Percentiles rank a stretch among this genome's conserved stretches.
Evolutionary conservation across 1,140 invertebrate genomes (phyloP).

Genomic region (Pachyrhynchus sulphureomaculatus): DNA sequence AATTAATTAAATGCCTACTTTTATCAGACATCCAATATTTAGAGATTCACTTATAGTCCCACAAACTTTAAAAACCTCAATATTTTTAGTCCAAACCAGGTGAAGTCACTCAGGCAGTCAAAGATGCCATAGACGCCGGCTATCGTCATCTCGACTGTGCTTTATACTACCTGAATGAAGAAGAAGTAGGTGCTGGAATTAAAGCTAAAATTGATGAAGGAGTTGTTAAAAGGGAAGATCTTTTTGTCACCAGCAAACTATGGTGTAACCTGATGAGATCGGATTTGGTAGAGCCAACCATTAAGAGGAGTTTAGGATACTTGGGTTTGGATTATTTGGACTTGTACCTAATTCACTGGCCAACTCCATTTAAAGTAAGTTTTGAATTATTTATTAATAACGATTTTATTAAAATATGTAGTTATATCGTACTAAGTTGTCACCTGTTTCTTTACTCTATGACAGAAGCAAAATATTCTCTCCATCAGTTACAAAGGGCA

Average conservation of each 20-base stretch:
- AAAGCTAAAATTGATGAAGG: constrained; percentile 71
- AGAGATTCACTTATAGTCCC: too few species aligned
- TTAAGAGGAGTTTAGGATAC: constrained; percentile 63
- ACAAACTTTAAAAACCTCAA: too few species aligned
- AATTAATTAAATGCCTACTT: too few species aligned
- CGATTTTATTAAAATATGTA: too few species aligned
- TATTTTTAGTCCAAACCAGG: constrained; percentile 67
- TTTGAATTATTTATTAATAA: too few species aligned
- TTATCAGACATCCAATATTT: too few species aligned
- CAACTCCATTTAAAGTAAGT: constrained; percentile 54
- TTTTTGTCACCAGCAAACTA: constrained; percentile 68
- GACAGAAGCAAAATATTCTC: too few species aligned
- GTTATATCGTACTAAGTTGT: too few species aligned
- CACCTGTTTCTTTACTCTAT: too few species aligned
- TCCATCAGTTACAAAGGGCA: too few species aligned
- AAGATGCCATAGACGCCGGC: constrained; percentile 69
- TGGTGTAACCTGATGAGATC: constrained; percentile 66
- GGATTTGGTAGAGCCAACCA: constrained; percentile 60
- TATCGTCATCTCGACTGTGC: constrained; percentile 74
- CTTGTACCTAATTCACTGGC: constrained; percentile 80
- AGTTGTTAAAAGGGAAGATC: constrained; percentile 65
- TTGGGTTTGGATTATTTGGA: constrained; percentile 74
- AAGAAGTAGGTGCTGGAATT: constrained; percentile 77
- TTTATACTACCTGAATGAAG: constrained; percentile 74
- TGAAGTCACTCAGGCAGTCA: constrained; percentile 73